Evolutionary conservation across 2,888 invertebrate genomes (phyloP), one percentile per base, ranked within the genome.

Genomic region (Drosophila demipolita): DNA sequence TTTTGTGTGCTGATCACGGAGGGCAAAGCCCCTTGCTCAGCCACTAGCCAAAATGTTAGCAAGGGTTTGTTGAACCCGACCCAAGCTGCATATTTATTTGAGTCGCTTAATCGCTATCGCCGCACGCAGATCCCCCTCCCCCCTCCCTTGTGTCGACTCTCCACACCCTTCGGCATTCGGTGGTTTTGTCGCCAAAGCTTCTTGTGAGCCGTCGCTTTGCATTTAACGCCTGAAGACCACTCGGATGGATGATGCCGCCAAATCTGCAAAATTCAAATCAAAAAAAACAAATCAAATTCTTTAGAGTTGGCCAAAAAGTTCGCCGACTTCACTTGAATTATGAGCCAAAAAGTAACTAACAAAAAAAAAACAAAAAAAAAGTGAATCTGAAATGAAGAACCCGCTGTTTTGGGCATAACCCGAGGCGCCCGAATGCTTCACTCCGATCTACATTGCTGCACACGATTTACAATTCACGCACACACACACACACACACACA

Each of bases 171-270:
- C 11, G 26, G 29, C 33, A 12, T 8, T 36, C 15, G 20, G 20
- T 59, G 49, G 73, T 64, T 48, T 89, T 90, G 85, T 90, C 88
- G 79, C 78, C 78, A 81, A 72, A 72, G 67, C 36, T 62, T 59
- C 58, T 71, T 66, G 58, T 23, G 66, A 42, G 71, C 77, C 78
- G 89, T 89, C 90, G 80, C 76, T 69, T 79, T 75, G 80, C 74
- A 84, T 91, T 91, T 91, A 77, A 90, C 85, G 91, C 91, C 88
- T 85, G 78, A 91, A 80, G 91, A 74, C 75, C 68, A 74, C 74
- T 74, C 87, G 89, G 91, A 91, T 89, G 90, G 91, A 91, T 92
- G 90, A 85, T 71, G 74, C 84, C 77, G 70, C 42, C 63, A 68
- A 73, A 76, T 70, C 70, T 62, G 59, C 67, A 74, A 82, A 78